Conservation (phyloP, 2,888 invertebrate genomes). For the Drosophila ezoana region DNA sequence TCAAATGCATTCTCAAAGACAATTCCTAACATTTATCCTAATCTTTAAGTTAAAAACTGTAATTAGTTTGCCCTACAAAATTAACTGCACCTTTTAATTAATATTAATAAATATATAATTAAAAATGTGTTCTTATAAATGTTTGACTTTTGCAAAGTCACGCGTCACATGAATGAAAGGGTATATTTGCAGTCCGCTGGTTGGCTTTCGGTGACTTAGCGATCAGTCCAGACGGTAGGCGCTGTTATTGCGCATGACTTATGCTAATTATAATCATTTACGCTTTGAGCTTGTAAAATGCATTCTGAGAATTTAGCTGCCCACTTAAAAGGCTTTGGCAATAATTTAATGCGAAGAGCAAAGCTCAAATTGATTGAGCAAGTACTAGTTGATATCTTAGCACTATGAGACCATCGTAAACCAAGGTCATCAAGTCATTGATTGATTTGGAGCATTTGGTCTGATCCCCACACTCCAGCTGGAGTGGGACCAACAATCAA, state of each 20-base stretch:
- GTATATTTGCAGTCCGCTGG: background rate
- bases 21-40: too few relatives aligned
- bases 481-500: conserved; percentile 31
- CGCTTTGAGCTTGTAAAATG: conserved; percentile 9
- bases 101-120: too few relatives aligned
- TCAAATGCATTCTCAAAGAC: background rate
- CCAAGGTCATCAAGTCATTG: conserved; percentile 9
- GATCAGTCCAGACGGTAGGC: conserved; percentile 1
- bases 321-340: conserved; percentile 22
- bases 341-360: conserved; percentile 22
- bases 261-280: conserved; percentile 42
- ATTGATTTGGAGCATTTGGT: conserved; percentile 7
- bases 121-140: background rate
- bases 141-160: background rate
- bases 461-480: background rate
- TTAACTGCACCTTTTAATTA: too few relatives aligned
- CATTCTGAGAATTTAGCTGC: conserved; percentile 28
- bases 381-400: background rate
- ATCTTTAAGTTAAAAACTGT: too few relatives aligned
- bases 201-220: background rate
- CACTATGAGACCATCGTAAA: background rate
- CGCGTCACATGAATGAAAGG: background rate
- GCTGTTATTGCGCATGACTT: conserved; percentile 14
- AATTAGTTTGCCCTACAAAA: too few relatives aligned
- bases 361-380: conserved; percentile 18